Evolutionary conservation across 2,888 invertebrate genomes (phyloP).

Genomic region (Blomia tropicalis): DNA sequence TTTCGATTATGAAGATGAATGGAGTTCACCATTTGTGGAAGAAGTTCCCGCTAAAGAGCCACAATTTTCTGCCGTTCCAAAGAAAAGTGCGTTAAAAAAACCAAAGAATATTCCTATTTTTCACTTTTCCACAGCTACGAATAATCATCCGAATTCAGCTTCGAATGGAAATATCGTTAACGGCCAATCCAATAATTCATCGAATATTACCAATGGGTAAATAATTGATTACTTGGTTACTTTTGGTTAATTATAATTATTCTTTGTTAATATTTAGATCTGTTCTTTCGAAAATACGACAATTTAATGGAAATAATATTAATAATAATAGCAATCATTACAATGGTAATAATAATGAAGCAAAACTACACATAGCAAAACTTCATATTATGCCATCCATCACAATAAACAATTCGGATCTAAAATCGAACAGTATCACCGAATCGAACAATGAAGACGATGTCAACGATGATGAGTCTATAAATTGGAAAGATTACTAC

Average conservation of each 20-base stretch:
- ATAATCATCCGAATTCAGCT: not conserved
- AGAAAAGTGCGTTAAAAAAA: constrained; percentile 76
- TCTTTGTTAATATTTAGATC: not conserved
- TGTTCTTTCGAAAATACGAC: constrained; percentile 21
- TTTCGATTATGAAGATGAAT: constrained; percentile 5
- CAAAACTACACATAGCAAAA: constrained; percentile 36
- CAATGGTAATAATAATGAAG: constrained; percentile 74
- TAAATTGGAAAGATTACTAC: constrained; percentile 56
- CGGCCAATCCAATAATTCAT: not conserved
- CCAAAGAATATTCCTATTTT: constrained; percentile 7
- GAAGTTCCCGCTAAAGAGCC: constrained; percentile 86
- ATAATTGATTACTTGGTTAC: constrained; percentile 9
- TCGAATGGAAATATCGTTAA: not conserved
- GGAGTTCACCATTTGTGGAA: constrained; percentile 10
- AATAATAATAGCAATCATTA: not conserved
- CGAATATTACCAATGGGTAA: constrained; percentile 4
- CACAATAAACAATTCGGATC: constrained; percentile 22
- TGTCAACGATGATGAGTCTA: constrained; percentile 34
- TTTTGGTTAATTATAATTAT: too few species aligned
- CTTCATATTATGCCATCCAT: constrained; percentile 26
- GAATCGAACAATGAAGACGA: constrained; percentile 29
- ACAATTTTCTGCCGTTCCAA: constrained; percentile 71
- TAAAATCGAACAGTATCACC: constrained; percentile 21
- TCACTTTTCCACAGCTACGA: constrained; percentile 2
- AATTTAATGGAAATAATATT: constrained; percentile 3